Evolutionary conservation across 2,797 vertebrate genomes (phyloP), one percentile per base, ranked within the genome.

Genomic region (Spinus pinus): DNA sequence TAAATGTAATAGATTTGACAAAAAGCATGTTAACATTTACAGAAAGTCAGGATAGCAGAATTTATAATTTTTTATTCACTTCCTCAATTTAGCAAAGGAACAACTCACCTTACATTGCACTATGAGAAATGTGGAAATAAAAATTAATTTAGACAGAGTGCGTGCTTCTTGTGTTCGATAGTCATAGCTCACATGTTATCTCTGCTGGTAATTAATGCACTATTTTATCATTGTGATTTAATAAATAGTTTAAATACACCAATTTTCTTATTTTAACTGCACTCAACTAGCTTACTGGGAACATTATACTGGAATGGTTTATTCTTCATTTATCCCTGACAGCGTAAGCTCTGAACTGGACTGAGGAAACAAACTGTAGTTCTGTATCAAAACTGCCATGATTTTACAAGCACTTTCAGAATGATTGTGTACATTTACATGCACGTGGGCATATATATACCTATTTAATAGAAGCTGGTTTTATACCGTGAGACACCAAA

Each of bases 381-480:
- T 71, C 18, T 81, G 11, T 16, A 56, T 47, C 18, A 56, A 80
- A 35, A 31, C 5, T 31, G 33, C 19, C 4, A 49, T 47, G 67
- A 56, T 58, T 66, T 86, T 75, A 72, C 14, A 51, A 37, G 5
- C 10, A 37, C 35, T 41, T 64, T 61, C 24, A 66, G 23, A 37
- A 51, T 23, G 15, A 23, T 6, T 4, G 0, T 28, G 8, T 31
- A 20, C 31, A 41, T 21, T 22, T 8, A 9, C 27, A 41, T 23
- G n/a, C 10, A 20, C 0, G 1, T 10, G 7, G 41, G 14, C 4
- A 33, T 28, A 8, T 0, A 1, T 14, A 10, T 2, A 3, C 9
- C 25, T 46, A 3, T 23, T 70, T 51, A 73, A 51, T 3, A 67
- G 8, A 80, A 78, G 9, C 2, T 47, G 3, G 1, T 15, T 70